Base-by-base conservation (phyloP, 2,888 invertebrate species). In the Plemyria rubiginata region DNA sequence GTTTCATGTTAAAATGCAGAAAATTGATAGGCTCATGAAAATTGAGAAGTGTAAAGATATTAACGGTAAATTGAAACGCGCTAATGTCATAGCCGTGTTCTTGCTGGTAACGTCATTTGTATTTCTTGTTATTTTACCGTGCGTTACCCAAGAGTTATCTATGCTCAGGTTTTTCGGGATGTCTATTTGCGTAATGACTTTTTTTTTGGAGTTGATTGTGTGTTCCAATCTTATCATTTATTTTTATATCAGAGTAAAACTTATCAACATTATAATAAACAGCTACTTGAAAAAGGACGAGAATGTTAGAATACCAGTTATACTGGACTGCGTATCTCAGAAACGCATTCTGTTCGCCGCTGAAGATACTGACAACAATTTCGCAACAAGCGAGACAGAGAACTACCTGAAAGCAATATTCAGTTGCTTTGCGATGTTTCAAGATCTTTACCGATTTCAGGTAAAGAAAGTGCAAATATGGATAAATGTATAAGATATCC, bases 11-110 rank as follows among this genome's bases (percentile, higher is more conserved):
- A 76, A 77, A 70, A 71, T 87, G 57, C 87, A 90, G 70, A 73
- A 81, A 66, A 76, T 88, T 3, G 87, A 89, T 54, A 77, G 84
- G 15, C 60, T 78, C 0, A 80, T 89, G 81, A 79, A 77, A 29
- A 68, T 87, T 16, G 72, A 84, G 13, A 72, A 75, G 5, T 81
- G 75, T 45, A 74, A 75, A 58, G 55, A 22, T 8, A 66, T 85
- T 2, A 77, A 81, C 52, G 12, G 38, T 2, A 59, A 78, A 0
- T 51, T 80, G 45, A 72, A 71, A 54, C 66, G 62, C 22, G 64
- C 66, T 6, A 80, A 80, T 61, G 45, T 65, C 11, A 5, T 60
- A 4, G 72, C 76, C 1, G 51, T 81, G 11, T 8, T 62, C 0
- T 13, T 64, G 15, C 41, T 79, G 4, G 2, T 79, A 7, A 7